A percentile compares a stretch with the other conserved stretches of the same genome.
These are phyloP conservation scores for Diphyllodes magnificus DNA, from an alignment of 2,113 vertebrate species.

Conservation along the genomic window DNA sequence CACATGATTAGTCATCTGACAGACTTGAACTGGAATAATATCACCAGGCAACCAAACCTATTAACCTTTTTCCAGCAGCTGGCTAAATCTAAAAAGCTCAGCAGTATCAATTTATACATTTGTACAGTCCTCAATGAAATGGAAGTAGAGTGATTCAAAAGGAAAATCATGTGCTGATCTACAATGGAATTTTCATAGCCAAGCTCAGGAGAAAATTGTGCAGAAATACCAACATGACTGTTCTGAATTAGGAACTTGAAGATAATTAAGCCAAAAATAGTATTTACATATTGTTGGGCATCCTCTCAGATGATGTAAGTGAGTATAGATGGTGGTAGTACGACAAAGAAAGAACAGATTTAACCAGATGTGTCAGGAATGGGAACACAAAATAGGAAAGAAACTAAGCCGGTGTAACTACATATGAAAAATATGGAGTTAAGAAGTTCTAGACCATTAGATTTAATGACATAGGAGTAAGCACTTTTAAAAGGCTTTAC, in stretches of 20 bases:
- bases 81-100: slow-evolving; percentile 30
- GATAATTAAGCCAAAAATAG: not conserved
- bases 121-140: slow-evolving; percentile 14
- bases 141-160: not conserved
- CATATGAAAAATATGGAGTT: not conserved
- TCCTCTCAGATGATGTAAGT: not conserved
- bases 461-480: not conserved
- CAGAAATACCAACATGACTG: not conserved
- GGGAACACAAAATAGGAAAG: not conserved
- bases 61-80: slow-evolving; percentile 49
- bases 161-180: not conserved
- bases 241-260: not conserved
- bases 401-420: not conserved
- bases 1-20: slow-evolving; percentile 23
- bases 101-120: slow-evolving; percentile 24
- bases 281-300: not conserved
- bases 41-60: slow-evolving; percentile 43
- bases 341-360: not conserved
- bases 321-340: not conserved
- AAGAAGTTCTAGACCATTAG: not conserved
- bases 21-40: slow-evolving; percentile 9
- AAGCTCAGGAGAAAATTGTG: not conserved
- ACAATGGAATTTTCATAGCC: not conserved
- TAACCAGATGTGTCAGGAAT: not conserved
- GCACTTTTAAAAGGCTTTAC: not conserved